phyloP scores from a whole-genome alignment of 2,113 vertebrate genomes.

The Phylloscopus trochilus region DNA sequence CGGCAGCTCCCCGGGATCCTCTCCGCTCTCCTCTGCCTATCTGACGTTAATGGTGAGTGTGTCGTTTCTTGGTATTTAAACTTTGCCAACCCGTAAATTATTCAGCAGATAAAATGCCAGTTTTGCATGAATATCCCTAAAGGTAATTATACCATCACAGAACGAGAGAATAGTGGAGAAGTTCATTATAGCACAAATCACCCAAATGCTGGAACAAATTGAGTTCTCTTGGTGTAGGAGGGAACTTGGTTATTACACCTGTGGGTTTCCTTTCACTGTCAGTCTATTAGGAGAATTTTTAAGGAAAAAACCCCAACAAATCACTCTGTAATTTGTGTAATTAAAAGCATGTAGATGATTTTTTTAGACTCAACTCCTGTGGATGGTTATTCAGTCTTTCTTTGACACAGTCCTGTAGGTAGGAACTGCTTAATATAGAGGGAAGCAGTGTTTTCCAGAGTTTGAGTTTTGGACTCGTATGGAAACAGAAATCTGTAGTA shows the following conservation, averaged over 20 bases:
- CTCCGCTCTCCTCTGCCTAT: background rate
- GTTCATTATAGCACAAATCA: background rate
- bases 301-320: background rate
- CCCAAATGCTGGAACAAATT: background rate
- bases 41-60: background rate
- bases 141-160: background rate
- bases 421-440: background rate
- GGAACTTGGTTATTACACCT: background rate
- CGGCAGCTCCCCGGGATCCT: background rate
- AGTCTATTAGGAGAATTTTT: background rate
- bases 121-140: background rate
- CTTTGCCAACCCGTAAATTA: background rate
- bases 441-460: background rate
- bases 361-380: background rate
- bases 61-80: background rate
- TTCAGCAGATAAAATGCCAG: background rate
- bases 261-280: background rate
- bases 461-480: background rate
- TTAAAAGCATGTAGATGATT: background rate
- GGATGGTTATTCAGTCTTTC: background rate
- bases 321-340: background rate
- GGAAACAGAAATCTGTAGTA: background rate
- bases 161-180: background rate
- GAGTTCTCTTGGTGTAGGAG: background rate
- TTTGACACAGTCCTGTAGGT: background rate